Evolutionary conservation across 2,113 vertebrate species (phyloP).

Genomic region (Thamnaconus septentrionalis): DNA sequence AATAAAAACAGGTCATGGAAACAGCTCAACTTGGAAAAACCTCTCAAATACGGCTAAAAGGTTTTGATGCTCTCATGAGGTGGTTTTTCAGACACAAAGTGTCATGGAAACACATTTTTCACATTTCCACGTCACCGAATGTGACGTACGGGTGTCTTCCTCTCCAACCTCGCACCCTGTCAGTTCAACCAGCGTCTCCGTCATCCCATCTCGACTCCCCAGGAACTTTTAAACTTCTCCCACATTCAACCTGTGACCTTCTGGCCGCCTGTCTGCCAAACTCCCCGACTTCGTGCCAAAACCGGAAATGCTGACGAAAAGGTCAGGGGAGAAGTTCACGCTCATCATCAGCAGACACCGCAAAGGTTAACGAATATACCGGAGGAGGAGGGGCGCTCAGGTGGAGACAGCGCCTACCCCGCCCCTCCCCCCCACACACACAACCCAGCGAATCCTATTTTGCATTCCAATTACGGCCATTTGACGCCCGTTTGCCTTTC

Average conservation of each 20-base stretch:
- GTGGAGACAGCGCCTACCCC: slow-evolving; percentile 12
- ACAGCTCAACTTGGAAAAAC: too few species aligned
- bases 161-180: too few species aligned
- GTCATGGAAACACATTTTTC: too few species aligned
- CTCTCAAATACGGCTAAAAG: too few species aligned
- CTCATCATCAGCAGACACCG: slow-evolving; percentile 49
- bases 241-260: slow-evolving; percentile 37
- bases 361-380: slow-evolving; percentile 64
- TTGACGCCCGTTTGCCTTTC: slow-evolving; percentile 28
- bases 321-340: slow-evolving; percentile 51
- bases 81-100: too few species aligned
- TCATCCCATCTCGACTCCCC: not conserved
- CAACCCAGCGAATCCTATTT: slow-evolving; percentile 25
- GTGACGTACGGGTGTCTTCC: too few species aligned
- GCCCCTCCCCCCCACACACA: too few species aligned
- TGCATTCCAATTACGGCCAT: slow-evolving; percentile 50
- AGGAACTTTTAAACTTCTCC: slow-evolving; percentile 28
- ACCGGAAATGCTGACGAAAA: slow-evolving; percentile 36
- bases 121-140: too few species aligned
- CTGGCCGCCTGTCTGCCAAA: not conserved
- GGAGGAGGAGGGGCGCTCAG: slow-evolving; percentile 3
- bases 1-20: too few species aligned
- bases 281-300: slow-evolving; percentile 29
- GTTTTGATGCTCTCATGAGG: too few species aligned
- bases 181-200: too few species aligned